Evolutionary conservation across 2,888 invertebrate species (phyloP).

Genomic region (Nipponacmea schrenckii): DNA sequence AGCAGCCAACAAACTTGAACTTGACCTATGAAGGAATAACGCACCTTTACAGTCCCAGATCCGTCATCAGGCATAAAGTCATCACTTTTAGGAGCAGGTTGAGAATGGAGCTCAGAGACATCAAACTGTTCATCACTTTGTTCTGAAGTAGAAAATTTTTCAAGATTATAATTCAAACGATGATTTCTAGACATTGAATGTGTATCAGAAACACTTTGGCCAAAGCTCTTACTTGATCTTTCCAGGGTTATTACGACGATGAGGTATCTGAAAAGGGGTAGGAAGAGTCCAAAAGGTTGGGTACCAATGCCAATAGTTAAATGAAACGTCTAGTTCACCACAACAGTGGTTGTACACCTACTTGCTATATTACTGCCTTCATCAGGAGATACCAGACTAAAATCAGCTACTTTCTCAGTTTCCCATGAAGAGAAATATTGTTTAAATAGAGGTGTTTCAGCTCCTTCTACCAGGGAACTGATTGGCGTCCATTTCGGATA

Average conservation of each 20-base stretch:
- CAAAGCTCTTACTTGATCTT: no score
- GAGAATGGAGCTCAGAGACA: constrained; percentile 61
- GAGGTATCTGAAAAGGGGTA: no score
- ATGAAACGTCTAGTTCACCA: neutral
- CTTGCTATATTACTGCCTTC: constrained; percentile 33
- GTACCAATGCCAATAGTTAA: neutral
- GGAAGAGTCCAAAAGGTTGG: neutral
- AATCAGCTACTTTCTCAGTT: constrained; percentile 17
- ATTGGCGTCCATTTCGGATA: constrained; percentile 68
- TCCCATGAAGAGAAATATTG: constrained; percentile 86
- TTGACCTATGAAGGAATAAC: no score
- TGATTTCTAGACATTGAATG: neutral
- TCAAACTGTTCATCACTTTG: constrained; percentile 60
- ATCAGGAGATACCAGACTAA: no score
- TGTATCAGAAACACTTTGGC: neutral
- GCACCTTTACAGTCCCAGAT: constrained; percentile 71
- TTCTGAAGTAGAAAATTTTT: constrained; percentile 34
- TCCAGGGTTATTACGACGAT: no score
- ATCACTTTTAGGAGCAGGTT: constrained; percentile 72
- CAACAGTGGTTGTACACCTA: constrained; percentile 21
- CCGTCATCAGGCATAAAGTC: constrained; percentile 83
- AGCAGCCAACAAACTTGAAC: no score
- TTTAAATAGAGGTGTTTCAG: constrained; percentile 87
- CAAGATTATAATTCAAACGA: neutral
- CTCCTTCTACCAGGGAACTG: constrained; percentile 80